A percentile compares a stretch with the other conserved stretches of the same genome.
phyloP scores from a whole-genome alignment of 2,888 invertebrate species.

The Salpingus planirostris region DNA sequence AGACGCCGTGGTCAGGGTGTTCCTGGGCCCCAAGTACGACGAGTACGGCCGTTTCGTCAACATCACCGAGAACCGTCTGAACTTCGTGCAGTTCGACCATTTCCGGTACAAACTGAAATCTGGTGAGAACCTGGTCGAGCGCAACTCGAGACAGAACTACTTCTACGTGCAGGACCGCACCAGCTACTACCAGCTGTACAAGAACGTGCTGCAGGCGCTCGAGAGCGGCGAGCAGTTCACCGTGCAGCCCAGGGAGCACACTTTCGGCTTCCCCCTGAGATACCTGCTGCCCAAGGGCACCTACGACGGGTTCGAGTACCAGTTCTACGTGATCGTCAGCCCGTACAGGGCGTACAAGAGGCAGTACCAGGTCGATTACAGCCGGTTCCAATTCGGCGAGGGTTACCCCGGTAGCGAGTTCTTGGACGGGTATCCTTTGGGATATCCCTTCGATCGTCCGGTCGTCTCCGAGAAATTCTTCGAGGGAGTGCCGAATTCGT shows the following conservation, averaged over 20 bases:
- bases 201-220: constrained; percentile 47
- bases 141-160: constrained; percentile 58
- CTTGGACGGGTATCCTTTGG: constrained; percentile 56
- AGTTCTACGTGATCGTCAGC: constrained; percentile 45
- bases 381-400: not conserved
- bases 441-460: constrained; percentile 66
- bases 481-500: constrained; percentile 57
- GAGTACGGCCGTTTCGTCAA: constrained; percentile 45
- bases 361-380: constrained; percentile 13
- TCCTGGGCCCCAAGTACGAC: constrained; percentile 63
- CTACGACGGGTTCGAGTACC: constrained; percentile 51
- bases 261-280: constrained; percentile 56
- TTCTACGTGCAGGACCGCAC: constrained; percentile 55
- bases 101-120: constrained; percentile 51
- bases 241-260: constrained; percentile 46
- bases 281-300: constrained; percentile 63
- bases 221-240: constrained; percentile 45
- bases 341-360: constrained; percentile 36
- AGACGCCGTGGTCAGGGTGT: constrained; percentile 54
- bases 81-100: constrained; percentile 53
- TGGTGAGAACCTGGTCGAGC: constrained; percentile 59
- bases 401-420: constrained; percentile 11
- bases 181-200: constrained; percentile 54
- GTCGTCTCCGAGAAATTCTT: constrained; percentile 49
- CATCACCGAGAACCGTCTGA: constrained; percentile 48